Evolutionary conservation across 2,888 invertebrate genomes (phyloP), one percentile per base, ranked within the genome.

Genomic region (Parnassius apollo): DNA sequence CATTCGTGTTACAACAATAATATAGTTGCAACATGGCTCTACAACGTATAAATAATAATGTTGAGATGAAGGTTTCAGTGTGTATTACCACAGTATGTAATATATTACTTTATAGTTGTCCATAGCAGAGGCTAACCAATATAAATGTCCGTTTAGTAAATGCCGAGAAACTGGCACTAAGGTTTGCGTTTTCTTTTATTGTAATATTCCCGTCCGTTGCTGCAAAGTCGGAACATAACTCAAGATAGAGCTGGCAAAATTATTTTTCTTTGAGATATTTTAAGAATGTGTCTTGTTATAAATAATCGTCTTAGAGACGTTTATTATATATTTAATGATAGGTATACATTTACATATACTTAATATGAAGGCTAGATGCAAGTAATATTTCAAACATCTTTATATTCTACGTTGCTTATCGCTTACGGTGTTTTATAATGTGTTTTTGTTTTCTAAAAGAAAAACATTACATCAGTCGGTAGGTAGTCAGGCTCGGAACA

Each of bases 231-330:
- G 61, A 50, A 52, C 25, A 53, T 62, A 57, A 53, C 52, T 57
- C 57, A 61, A 62, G 62, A 62, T 62, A 58, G 62, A 54, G 44
- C 44, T 42, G 54, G 48, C 13, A n/a, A 13, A 18, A 49, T 13
- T 35, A 53, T 59, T 53, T 57, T 62, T 52, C 57, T 42, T 48
- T 22, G 18, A 52, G 53, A 42, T 62, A 57, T 48, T 57, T 57
- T 57, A 62, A 57, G 53, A 52, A 61, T 46, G 22, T 0, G 25
- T 22, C 12, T 42, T 25, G 35, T 35, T n/a, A 51, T 57, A 61
- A 61, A 57, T 52, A 52, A 52, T 46, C 2, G 11, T 46, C n/a
- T 46, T n/a, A 46, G n/a, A 46, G 11, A 46, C 46, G n/a, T n/a
- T 12, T 46, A 12, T 12, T 35, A 35, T 35, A 35, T 35, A 7